Evolutionary conservation across 2,113 vertebrate species (phyloP).

Genomic region (Hylia prasina): DNA sequence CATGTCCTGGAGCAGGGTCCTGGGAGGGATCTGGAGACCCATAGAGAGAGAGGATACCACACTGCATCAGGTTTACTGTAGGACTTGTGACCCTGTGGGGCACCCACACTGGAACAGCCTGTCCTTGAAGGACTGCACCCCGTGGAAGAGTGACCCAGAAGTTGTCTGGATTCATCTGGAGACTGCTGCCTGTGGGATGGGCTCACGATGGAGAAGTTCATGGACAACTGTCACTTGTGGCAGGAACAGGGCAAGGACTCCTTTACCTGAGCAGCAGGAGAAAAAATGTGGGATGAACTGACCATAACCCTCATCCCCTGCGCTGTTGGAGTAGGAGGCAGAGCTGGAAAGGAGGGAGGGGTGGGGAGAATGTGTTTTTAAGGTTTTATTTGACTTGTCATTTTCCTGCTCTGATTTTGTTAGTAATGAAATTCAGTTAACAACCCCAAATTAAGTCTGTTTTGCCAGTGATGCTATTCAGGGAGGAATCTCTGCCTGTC

Average conservation of each 20-base stretch:
- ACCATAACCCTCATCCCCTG: not conserved
- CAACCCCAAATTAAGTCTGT: not conserved
- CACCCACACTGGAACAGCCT: not conserved
- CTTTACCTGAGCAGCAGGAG: not conserved
- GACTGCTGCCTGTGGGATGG: not conserved
- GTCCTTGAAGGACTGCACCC: not conserved
- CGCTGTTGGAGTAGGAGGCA: not conserved
- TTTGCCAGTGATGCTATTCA: not conserved
- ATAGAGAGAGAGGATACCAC: fast-evolving
- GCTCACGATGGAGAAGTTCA: not conserved
- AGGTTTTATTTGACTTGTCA: not conserved
- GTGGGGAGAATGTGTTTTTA: not conserved
- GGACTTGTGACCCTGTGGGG: too few relatives aligned
- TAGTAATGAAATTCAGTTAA: not conserved
- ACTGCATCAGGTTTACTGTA: fast-evolving
- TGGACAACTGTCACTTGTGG: not conserved
- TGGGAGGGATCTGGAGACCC: not conserved
- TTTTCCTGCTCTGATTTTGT: not conserved
- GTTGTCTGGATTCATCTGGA: too few relatives aligned
- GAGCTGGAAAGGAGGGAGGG: not conserved
- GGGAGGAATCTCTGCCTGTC: not conserved
- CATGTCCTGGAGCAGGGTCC: not conserved
- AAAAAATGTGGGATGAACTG: not conserved
- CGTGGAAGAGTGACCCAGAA: not conserved
- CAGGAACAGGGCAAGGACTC: not conserved